A percentile compares a stretch with the other conserved stretches of the same genome.
These are phyloP conservation scores for Paramormyrops hopkinsi DNA, from an alignment of 2,797 vertebrate genomes.

Conservation along the genomic window DNA sequence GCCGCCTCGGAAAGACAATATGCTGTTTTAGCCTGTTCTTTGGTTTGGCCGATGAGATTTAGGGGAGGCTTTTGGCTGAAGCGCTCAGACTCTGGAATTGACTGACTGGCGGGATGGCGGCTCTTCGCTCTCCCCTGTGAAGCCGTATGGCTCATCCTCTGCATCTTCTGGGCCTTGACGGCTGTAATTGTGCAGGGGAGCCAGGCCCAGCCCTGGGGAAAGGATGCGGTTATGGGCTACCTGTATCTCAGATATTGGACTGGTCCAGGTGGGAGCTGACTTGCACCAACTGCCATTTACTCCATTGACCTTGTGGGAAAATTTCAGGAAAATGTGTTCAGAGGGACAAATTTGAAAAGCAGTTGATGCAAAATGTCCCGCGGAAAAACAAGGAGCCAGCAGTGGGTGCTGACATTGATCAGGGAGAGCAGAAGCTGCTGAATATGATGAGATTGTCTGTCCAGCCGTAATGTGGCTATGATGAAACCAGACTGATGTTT, in stretches of 20 bases:
- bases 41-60: conserved; percentile 20
- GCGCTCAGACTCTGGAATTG: neutral
- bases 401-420: neutral
- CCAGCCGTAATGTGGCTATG: neutral
- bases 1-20: conserved; percentile 13
- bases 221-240: neutral
- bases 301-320: conserved; percentile 3
- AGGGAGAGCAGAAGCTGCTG: neutral
- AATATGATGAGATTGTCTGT: neutral
- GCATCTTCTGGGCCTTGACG: neutral
- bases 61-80: conserved; percentile 3
- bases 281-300: conserved; percentile 12
- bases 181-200: conserved; percentile 10
- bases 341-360: neutral
- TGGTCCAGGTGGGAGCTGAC: neutral
- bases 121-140: neutral
- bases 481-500: neutral
- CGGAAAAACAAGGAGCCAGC: neutral
- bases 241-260: conserved; percentile 6
- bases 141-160: neutral
- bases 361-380: neutral
- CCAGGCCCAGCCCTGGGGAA: neutral
- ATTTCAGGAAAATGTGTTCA: conserved; percentile 11
- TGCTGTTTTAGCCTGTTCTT: conserved; percentile 20
- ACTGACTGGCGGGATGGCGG: neutral